A percentile compares a stretch with the other conserved stretches of the same genome.
Evolutionary conservation across 2,797 vertebrate species (phyloP).

Genomic region (Numenius phaeopus): DNA sequence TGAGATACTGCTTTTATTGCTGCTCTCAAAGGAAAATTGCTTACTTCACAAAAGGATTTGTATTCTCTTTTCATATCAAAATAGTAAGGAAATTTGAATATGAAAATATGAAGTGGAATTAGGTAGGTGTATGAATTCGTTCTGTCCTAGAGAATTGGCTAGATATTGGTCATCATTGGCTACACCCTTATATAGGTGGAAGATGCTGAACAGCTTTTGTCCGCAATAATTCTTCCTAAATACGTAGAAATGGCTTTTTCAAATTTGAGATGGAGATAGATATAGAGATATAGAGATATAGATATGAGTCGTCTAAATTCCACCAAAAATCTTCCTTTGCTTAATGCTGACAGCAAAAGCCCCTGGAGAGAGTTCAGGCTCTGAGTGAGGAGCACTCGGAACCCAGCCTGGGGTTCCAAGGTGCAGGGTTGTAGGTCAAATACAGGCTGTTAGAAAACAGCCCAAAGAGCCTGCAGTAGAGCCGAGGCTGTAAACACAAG

Average conservation of each 20-base stretch:
- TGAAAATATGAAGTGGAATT: not conserved
- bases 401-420: not conserved
- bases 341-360: not conserved
- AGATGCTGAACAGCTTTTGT: not conserved
- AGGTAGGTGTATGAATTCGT: rapidly evolving
- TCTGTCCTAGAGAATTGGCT: not conserved
- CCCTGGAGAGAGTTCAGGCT: not conserved
- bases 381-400: not conserved
- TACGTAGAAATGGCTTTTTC: rapidly evolving
- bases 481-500: not conserved
- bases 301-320: not conserved
- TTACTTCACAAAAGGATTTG: not conserved
- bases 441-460: not conserved
- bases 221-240: not conserved
- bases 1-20: not conserved
- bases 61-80: not conserved
- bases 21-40: constrained; percentile 35
- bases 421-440: not conserved
- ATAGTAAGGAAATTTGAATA: not conserved
- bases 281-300: not conserved
- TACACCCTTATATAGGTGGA: not conserved
- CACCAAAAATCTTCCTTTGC: not conserved
- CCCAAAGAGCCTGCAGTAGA: not conserved
- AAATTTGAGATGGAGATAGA: not conserved
- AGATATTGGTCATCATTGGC: not conserved